Evolutionary conservation across 1,140 invertebrate genomes (phyloP).

Genomic region (Zaprionus kolodkinae): DNA sequence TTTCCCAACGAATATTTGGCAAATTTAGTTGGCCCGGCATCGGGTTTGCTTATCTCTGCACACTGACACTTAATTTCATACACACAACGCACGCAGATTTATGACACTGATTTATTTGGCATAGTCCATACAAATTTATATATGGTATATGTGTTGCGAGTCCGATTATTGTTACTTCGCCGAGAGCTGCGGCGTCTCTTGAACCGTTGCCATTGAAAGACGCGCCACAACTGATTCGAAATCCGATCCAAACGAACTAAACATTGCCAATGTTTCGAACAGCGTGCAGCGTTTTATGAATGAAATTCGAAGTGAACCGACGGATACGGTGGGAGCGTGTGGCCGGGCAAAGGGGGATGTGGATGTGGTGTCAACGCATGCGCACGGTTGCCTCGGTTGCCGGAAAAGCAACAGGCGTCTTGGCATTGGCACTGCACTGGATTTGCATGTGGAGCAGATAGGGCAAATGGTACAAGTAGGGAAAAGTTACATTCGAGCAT

Average conservation of each 20-base stretch:
- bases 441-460: constrained; percentile 25
- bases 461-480: background rate
- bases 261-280: constrained; percentile 43
- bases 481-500: background rate
- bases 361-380: constrained; percentile 32
- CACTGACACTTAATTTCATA: constrained; percentile 69
- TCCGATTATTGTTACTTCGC: background rate
- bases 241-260: background rate
- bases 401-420: constrained; percentile 37
- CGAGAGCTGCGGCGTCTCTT: background rate
- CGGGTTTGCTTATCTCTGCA: constrained; percentile 37
- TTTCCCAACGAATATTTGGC: constrained; percentile 24
- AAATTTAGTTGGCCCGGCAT: constrained; percentile 40
- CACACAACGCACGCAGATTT: constrained; percentile 65
- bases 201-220: constrained; percentile 60
- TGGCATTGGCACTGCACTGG: constrained; percentile 28
- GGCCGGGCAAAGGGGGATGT: background rate
- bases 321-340: background rate
- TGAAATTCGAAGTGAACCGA: constrained; percentile 50
- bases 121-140: constrained; percentile 36
- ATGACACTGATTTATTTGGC: constrained; percentile 77
- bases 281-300: constrained; percentile 57
- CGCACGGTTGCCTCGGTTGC: constrained; percentile 34
- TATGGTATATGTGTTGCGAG: too few relatives aligned
- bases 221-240: constrained; percentile 61